These are phyloP conservation scores for Caranx melampygus DNA, from an alignment of 2,113 vertebrate genomes.

Conservation along the genomic window DNA sequence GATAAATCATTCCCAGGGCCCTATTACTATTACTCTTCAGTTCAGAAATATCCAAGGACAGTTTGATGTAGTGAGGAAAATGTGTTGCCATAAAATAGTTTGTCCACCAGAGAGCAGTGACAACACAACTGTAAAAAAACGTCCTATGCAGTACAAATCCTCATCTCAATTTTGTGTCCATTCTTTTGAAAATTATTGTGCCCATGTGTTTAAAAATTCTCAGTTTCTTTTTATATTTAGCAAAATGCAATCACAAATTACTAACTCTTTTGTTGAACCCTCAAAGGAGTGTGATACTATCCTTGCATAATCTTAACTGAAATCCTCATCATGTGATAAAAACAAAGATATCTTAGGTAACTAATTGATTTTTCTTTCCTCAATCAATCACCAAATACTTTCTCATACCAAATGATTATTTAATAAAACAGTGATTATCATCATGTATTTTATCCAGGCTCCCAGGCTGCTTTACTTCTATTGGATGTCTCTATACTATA, in stretches of 20 bases:
- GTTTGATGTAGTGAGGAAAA: no score
- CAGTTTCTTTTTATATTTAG: no score
- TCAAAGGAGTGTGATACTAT: not conserved
- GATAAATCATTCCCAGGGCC: no score
- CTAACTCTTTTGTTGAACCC: not conserved
- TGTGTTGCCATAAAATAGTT: no score
- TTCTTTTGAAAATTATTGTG: no score
- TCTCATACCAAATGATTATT: not conserved
- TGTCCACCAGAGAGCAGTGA: no score
- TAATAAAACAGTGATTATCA: not conserved
- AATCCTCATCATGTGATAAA: not conserved
- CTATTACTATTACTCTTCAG: no score
- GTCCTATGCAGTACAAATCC: no score
- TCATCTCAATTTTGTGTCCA: no score
- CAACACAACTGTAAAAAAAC: no score
- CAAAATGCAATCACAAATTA: not conserved
- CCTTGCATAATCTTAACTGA: not conserved
- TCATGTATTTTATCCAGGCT: not conserved
- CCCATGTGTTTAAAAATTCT: no score
- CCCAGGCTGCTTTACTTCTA: not conserved
- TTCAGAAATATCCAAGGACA: no score
- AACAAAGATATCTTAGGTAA: not conserved
- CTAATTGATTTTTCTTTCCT: not conserved
- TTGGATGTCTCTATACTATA: not conserved
- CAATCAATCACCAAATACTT: not conserved